phyloP scores from a whole-genome alignment of 2,797 vertebrate genomes.

The Clarias fuscus region DNA sequence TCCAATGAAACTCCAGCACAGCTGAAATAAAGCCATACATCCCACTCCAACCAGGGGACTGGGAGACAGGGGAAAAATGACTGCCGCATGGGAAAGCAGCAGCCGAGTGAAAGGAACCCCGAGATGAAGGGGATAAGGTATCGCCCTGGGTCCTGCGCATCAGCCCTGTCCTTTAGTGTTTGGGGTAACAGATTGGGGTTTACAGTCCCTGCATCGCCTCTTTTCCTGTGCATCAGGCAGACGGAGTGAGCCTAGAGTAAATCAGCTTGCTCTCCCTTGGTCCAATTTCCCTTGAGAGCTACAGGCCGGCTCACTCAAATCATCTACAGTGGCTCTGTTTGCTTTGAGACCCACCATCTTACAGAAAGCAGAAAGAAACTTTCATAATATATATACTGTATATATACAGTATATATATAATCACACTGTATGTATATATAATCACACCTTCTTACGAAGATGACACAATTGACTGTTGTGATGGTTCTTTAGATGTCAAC shows the following conservation, averaged over 20 bases:
- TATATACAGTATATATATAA: not conserved
- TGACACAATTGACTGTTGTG: constrained; percentile 29
- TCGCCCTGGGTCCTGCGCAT: constrained; percentile 62
- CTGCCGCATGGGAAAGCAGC: constrained; percentile 69
- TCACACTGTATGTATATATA: too few relatives aligned
- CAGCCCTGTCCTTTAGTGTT: constrained; percentile 74
- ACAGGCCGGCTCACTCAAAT: constrained; percentile 71
- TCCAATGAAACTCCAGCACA: constrained; percentile 73
- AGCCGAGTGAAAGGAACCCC: constrained; percentile 52
- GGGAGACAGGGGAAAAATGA: constrained; percentile 74
- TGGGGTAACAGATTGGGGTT: constrained; percentile 71
- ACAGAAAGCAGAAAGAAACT: constrained; percentile 39
- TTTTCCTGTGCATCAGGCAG: constrained; percentile 72
- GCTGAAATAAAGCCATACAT: constrained; percentile 79
- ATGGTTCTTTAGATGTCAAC: constrained; percentile 13
- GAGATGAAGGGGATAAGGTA: constrained; percentile 66
- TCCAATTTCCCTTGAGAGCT: constrained; percentile 73
- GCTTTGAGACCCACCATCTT: constrained; percentile 50
- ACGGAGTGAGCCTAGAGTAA: constrained; percentile 73
- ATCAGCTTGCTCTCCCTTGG: constrained; percentile 69
- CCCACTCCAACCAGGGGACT: constrained; percentile 64
- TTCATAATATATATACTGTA: not conserved
- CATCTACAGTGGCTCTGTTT: constrained; percentile 49
- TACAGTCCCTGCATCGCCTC: constrained; percentile 68
- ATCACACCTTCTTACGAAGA: too few relatives aligned